A percentile compares a stretch with the other conserved stretches of the same genome.
These are phyloP conservation scores for Heliconius erato DNA, from an alignment of 2,888 invertebrate species.

Conservation along the genomic window DNA sequence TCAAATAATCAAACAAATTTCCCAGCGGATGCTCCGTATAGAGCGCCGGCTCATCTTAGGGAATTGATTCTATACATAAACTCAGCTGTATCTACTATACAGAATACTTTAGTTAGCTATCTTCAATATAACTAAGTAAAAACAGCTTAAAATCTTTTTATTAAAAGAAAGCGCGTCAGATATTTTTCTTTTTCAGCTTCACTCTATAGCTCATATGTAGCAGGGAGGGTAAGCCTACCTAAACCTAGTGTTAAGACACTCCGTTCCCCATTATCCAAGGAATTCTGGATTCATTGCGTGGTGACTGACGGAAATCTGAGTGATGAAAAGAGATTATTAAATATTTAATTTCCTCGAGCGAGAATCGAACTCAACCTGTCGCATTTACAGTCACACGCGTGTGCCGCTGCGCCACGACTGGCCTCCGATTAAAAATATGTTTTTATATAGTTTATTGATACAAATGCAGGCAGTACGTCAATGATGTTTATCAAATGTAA, in stretches of 20 bases:
- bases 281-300: too few relatives aligned
- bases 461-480: neutral
- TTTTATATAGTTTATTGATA: neutral
- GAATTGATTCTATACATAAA: slow-evolving; percentile 15
- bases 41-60: slow-evolving; percentile 16
- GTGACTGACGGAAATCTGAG: too few relatives aligned
- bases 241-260: too few relatives aligned
- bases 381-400: too few relatives aligned
- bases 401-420: too few relatives aligned
- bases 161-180: neutral
- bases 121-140: neutral
- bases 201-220: too few relatives aligned
- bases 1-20: slow-evolving; percentile 26
- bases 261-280: too few relatives aligned
- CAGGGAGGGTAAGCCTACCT: too few relatives aligned
- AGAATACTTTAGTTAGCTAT: slow-evolving; percentile 14
- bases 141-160: neutral
- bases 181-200: too few relatives aligned
- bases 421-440: neutral
- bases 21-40: slow-evolving; percentile 16
- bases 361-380: too few relatives aligned
- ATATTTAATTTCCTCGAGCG: too few relatives aligned
- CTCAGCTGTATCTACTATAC: neutral
- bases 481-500: slow-evolving; percentile 17
- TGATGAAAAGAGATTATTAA: too few relatives aligned